A percentile compares a stretch with the other conserved stretches of the same genome.
These are phyloP conservation scores for Catagonus wagneri DNA, from an alignment of 2,113 vertebrate genomes.

Conservation along the genomic window DNA sequence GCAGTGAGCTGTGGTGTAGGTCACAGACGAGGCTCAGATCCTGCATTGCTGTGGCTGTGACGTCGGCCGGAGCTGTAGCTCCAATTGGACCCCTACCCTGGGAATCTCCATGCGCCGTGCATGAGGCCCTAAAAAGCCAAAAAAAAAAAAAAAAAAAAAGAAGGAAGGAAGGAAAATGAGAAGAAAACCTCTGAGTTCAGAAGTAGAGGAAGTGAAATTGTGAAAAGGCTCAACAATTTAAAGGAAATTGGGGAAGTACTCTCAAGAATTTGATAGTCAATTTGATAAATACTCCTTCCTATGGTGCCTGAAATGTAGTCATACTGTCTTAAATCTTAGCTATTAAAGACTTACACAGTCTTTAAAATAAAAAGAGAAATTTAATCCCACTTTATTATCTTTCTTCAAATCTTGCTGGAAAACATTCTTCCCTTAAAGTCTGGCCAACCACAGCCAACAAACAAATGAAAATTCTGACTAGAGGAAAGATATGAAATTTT, in stretches of 20 bases:
- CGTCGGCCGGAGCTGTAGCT: no score
- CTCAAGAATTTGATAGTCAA: neutral
- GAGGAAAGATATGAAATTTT: neutral
- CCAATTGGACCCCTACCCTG: no score
- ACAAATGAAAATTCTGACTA: neutral
- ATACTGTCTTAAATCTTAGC: neutral
- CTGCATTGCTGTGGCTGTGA: no score
- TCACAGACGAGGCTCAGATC: no score
- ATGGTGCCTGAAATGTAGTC: neutral
- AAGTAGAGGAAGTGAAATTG: constrained; percentile 13
- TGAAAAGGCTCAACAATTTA: constrained; percentile 12
- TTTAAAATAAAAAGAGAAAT: neutral
- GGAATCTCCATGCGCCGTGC: no score
- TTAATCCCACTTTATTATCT: constrained; percentile 14
- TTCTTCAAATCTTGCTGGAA: constrained; percentile 2
- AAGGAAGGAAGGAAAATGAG: neutral
- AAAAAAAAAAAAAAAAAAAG: no score
- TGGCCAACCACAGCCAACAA: neutral
- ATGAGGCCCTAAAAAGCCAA: no score
- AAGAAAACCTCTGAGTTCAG: constrained; percentile 16
- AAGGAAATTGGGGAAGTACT: constrained; percentile 20
- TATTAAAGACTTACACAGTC: neutral
- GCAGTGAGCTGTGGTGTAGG: no score
- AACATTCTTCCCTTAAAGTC: constrained; percentile 46
- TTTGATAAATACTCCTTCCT: neutral